These are phyloP conservation scores for Coracias cyanogaster DNA, from an alignment of 2,797 vertebrate genomes.

Conservation along the genomic window DNA sequence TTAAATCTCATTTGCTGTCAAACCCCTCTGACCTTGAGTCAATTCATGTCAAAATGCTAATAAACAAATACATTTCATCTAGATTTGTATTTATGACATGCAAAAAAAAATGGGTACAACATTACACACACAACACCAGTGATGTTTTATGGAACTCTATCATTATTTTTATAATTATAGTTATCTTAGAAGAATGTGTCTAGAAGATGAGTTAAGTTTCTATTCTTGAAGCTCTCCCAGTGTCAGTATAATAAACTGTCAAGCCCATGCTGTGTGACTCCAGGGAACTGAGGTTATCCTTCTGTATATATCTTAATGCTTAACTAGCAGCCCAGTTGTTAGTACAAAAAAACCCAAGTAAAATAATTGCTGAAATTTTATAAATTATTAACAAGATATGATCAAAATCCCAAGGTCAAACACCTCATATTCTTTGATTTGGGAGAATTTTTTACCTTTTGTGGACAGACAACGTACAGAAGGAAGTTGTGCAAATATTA, in stretches of 20 bases:
- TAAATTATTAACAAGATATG: not conserved
- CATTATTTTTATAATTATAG: not conserved
- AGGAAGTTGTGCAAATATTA: not conserved
- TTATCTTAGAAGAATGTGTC: not conserved
- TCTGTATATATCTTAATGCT: accelerated
- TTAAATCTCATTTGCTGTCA: constrained; percentile 4
- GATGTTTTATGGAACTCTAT: not conserved
- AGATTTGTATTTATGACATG: not conserved
- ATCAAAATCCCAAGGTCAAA: not conserved
- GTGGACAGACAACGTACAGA: not conserved
- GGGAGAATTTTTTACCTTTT: not conserved
- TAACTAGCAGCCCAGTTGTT: not conserved
- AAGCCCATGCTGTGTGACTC: not conserved
- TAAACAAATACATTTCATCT: not conserved
- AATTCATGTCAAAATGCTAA: not conserved
- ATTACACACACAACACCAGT: not conserved
- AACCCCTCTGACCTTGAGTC: not conserved
- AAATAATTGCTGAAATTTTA: not conserved
- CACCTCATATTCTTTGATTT: not conserved
- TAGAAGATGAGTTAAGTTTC: not conserved
- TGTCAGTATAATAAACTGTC: not conserved
- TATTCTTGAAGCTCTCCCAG: not conserved
- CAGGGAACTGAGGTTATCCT: not conserved
- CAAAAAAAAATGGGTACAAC: not conserved
- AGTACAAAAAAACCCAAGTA: not conserved